phyloP scores from a whole-genome alignment of 2,113 vertebrate species.

The Henicopernis longicauda region DNA sequence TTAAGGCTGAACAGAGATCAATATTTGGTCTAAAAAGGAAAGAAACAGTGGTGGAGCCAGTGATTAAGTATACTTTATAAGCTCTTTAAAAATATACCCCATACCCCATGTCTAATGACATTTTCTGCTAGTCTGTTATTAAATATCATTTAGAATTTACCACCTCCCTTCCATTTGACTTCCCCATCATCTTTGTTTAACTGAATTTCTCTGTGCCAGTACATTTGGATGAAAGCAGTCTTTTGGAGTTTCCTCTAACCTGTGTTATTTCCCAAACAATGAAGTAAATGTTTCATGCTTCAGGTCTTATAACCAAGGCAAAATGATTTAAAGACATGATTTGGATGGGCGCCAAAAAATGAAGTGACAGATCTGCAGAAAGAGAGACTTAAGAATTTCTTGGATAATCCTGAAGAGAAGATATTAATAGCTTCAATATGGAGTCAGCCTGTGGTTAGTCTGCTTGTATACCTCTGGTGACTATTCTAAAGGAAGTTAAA shows the following conservation, averaged over 20 bases:
- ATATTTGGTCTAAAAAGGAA: constrained; percentile 11
- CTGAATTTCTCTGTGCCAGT: not conserved
- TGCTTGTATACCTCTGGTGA: not conserved
- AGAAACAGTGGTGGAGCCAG: not conserved
- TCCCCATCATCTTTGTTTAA: not conserved
- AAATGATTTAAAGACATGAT: not conserved
- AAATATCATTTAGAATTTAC: constrained; percentile 3
- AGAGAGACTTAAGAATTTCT: not conserved
- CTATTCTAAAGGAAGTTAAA: not conserved
- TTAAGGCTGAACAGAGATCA: constrained; percentile 9
- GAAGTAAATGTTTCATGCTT: not conserved
- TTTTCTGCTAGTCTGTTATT: not conserved
- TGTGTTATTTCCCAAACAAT: constrained; percentile 3
- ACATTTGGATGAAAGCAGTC: not conserved
- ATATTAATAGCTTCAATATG: not conserved
- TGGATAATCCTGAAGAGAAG: not conserved
- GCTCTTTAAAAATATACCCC: not conserved
- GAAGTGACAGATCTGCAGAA: not conserved
- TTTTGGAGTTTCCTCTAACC: not conserved
- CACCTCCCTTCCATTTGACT: not conserved
- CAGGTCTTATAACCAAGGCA: not conserved
- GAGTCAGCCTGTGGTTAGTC: not conserved
- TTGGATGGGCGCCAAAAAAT: not conserved
- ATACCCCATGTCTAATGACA: not conserved
- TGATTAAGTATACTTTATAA: not conserved